These are phyloP conservation scores for Channa maculata DNA, from an alignment of 2,113 vertebrate species.

Conservation along the genomic window DNA sequence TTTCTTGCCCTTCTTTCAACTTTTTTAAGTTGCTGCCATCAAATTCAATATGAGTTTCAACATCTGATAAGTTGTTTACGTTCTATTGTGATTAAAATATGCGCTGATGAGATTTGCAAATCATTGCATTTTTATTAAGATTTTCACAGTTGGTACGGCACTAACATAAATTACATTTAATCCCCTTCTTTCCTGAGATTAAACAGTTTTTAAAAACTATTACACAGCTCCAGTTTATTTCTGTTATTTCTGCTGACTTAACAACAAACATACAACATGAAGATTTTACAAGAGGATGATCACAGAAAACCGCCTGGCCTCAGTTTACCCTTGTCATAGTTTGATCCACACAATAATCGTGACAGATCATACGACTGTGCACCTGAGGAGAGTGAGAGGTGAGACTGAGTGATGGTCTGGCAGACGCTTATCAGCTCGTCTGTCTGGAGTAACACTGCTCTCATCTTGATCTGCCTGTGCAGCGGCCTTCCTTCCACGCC, in stretches of 20 bases:
- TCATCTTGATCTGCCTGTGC: slow-evolving; percentile 63
- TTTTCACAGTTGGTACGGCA: background rate
- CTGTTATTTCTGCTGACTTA: slow-evolving; percentile 42
- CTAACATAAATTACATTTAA: background rate
- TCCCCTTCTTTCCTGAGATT: background rate
- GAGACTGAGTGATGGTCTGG: slow-evolving; percentile 61
- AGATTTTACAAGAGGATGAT: slow-evolving; percentile 50
- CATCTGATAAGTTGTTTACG: too few relatives aligned
- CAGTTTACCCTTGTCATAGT: slow-evolving; percentile 50
- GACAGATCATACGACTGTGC: slow-evolving; percentile 45
- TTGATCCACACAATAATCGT: slow-evolving; percentile 55
- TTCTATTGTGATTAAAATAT: too few relatives aligned
- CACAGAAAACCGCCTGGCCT: slow-evolving; percentile 52
- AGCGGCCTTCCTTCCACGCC: slow-evolving; percentile 65
- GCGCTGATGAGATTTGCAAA: too few relatives aligned
- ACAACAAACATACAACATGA: slow-evolving; percentile 47
- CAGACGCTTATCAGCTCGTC: slow-evolving; percentile 76
- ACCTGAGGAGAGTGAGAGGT: slow-evolving; percentile 20
- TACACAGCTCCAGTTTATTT: slow-evolving; percentile 16
- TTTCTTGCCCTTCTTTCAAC: too few relatives aligned
- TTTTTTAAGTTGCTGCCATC: too few relatives aligned
- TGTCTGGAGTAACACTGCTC: slow-evolving; percentile 69
- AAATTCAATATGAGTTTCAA: too few relatives aligned
- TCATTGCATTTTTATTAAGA: too few relatives aligned
- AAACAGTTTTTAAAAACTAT: slow-evolving; percentile 2